Conservation (phyloP, 2,113 vertebrate genomes). For the cattle (Bos taurus) region DNA sequence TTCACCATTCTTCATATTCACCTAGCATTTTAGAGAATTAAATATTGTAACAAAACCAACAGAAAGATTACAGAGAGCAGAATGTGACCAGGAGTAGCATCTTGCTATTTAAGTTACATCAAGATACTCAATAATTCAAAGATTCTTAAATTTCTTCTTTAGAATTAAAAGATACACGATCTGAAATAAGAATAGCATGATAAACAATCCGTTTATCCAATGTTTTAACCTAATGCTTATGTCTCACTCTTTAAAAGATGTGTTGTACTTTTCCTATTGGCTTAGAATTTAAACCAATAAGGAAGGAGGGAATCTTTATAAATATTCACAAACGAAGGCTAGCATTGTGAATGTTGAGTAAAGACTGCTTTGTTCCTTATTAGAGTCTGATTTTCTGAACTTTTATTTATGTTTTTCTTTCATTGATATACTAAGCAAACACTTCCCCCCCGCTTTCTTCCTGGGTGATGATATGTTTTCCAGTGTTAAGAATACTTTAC, state of each 20-base stretch:
- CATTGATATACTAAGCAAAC: conserved; percentile 27
- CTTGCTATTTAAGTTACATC: conserved; percentile 3
- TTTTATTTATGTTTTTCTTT: conserved; percentile 49
- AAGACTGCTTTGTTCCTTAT: conserved; percentile 47
- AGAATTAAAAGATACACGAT: conserved; percentile 55
- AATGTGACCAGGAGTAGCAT: not conserved
- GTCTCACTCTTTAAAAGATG: conserved; percentile 69
- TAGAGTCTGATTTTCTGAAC: not conserved
- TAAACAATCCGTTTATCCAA: conserved; percentile 70
- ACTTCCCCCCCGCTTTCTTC: not conserved
- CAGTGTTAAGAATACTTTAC: conserved; percentile 12
- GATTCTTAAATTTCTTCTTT: conserved; percentile 58
- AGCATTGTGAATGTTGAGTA: not conserved
- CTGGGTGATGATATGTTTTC: not conserved
- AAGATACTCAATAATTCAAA: not conserved
- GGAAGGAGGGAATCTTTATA: conserved; percentile 33
- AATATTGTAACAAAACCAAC: conserved; percentile 48
- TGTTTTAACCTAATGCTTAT: conserved; percentile 40
- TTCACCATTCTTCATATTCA: conserved; percentile 63
- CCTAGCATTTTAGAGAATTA: conserved; percentile 67
- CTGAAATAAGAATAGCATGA: conserved; percentile 55
- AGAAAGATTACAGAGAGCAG: conserved; percentile 49
- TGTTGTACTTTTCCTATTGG: conserved; percentile 61
- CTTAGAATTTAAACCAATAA: conserved; percentile 61
- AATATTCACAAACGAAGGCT: conserved; percentile 25